Percentiles rank a stretch among this genome's conserved stretches.
Conservation (phyloP, 1,140 invertebrate genomes). For the Macrobrachium rosenbergii region DNA sequence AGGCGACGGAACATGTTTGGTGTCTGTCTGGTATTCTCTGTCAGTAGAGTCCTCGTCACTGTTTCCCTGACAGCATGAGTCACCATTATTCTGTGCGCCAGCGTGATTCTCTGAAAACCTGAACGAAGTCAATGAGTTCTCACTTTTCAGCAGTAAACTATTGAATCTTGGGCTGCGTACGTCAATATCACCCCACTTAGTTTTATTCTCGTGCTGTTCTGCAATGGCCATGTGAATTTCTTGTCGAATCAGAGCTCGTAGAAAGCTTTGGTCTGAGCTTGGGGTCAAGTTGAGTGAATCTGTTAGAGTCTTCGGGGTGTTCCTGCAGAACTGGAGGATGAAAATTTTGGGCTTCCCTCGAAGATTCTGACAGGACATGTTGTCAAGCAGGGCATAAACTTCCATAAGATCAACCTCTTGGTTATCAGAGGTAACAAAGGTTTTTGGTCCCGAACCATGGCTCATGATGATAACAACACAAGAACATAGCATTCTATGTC, state of each 20-base stretch:
- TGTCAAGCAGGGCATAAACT: conserved; percentile 73
- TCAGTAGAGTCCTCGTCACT: background rate
- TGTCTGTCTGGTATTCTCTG: background rate
- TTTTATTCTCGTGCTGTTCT: too few relatives aligned
- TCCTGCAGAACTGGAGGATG: conserved; percentile 83
- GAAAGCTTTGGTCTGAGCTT: too few relatives aligned
- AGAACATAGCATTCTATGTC: conserved; percentile 32
- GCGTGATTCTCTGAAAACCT: background rate
- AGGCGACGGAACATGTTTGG: background rate
- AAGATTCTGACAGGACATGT: conserved; percentile 75
- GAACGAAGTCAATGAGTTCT: too few relatives aligned
- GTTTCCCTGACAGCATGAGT: too few relatives aligned
- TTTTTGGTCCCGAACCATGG: conserved; percentile 52
- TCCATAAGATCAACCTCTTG: conserved; percentile 60
- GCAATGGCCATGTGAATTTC: conserved; percentile 12
- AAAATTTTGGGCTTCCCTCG: conserved; percentile 82
- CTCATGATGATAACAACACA: conserved; percentile 59
- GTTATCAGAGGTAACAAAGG: conserved; percentile 58
- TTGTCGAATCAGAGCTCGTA: conserved; percentile 7
- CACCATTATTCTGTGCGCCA: too few relatives aligned
- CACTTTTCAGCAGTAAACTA: too few relatives aligned
- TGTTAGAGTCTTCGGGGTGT: background rate
- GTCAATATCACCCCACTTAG: too few relatives aligned
- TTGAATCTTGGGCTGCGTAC: too few relatives aligned
- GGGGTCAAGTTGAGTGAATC: too few relatives aligned